Base-by-base conservation (phyloP, 1,140 invertebrate genomes). In the Delia radicum region DNA sequence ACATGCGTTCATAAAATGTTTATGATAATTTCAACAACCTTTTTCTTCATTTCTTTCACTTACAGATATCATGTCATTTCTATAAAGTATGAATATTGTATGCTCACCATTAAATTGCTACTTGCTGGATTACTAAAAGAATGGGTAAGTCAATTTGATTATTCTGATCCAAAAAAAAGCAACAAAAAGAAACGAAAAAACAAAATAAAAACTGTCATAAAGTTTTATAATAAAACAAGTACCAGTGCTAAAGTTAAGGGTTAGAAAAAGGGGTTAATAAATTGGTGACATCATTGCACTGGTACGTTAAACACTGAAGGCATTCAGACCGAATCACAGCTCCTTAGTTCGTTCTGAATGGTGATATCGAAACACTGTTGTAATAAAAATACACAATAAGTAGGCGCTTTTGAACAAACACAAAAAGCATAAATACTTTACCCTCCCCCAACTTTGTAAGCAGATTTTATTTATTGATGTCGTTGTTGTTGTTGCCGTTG, bases 1-100 rank as follows among this genome's bases (percentile, higher is more conserved):
- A 55, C 10, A 55, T 55, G 48, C 48, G 48, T 55, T 42, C 37
- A n/a, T 55, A 55, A 21, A 55, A 55, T 55, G 48, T 21, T 69
- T 69, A 37, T 69, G 29, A 69, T 69, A 69, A 69, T 69, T 69
- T 69, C 31, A 69, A 69, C 65, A 69, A 69, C n/a, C 62, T 55
- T 55, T 55, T 55, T 18, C n/a, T 55, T 55, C 24, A 55, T 55
- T 55, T 55, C 48, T 55, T 55, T 55, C 48, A 55, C 18, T 55
- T 55, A 55, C 48, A 55, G 48, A 65, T 29, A 65, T 12, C 27
- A 67, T 18, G n/a, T 26, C 63, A 67, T 18, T 31, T 21, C n/a
- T 42, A 42, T 42, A 42, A 42, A 42, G 37, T n/a, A n/a, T n/a
- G n/a, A n/a, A n/a, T n/a, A n/a, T n/a, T 37, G 13, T 37, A 37